Evolutionary conservation across 2,113 vertebrate genomes (phyloP), one percentile per base, ranked within the genome.

Genomic region (Prinia subflava): DNA sequence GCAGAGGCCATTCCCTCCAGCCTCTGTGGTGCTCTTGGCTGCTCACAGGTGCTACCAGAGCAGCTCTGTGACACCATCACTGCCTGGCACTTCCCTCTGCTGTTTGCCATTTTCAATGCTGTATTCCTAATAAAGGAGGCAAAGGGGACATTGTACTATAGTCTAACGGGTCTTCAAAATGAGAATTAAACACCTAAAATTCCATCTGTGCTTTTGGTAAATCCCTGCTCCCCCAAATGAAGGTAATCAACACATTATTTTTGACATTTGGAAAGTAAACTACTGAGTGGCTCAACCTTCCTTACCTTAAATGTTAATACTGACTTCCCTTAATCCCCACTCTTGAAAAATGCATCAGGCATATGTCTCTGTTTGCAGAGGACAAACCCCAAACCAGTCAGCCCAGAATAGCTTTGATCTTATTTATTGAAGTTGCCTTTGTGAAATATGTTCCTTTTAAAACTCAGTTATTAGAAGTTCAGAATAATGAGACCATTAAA

Each of bases 401-500:
- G 47, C 52, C 53, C 21, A n/a, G 52, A 84, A 76, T 22, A 83
- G 68, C 50, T 95, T 87, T 95, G 93, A 96, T 92, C 94, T 92
- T 89, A 79, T 86, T 95, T 95, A 79, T 62, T 92, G 95, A 96
- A 91, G 39, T 20, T 84, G 31, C 62, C 76, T 96, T 80, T 70
- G 70, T 94, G 89, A 96, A 96, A 96, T 94, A 97, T 68, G 52
- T 83, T 95, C 90, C 88, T 95, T 87, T 97, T 94, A 96, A 95
- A 96, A 93, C 90, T 80, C 12, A 1, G 68, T 94, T 92, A 96
- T 74, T 79, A 82, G 55, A 96, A 92, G 56, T 71, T 82, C 83
- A 93, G 89, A 96, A 93, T 97, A 97, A 97, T 75, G 93, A 96
- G 90, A 87, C 85, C 65, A 93, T 97, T 98, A 96, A 95, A 95